phyloP scores from a whole-genome alignment of 2,113 vertebrate genomes.

The Lepisosteus oculatus region DNA sequence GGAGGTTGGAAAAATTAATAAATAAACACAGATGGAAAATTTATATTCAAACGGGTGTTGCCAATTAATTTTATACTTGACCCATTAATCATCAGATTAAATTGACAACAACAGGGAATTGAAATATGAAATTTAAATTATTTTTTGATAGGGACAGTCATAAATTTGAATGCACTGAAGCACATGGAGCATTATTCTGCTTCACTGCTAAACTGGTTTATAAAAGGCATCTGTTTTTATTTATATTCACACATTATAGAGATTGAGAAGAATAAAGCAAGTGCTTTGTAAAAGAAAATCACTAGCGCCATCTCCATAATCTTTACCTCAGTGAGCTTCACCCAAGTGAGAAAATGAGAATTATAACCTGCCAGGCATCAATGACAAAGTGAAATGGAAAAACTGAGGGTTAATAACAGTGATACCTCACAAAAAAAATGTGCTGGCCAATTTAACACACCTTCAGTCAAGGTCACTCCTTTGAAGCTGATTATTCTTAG shows the following conservation, averaged over 20 bases:
- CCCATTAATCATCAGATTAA: slow-evolving; percentile 42
- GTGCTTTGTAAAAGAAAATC: slow-evolving; percentile 64
- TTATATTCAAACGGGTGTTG: slow-evolving; percentile 38
- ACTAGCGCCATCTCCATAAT: slow-evolving; percentile 73
- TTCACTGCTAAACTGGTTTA: slow-evolving; percentile 40
- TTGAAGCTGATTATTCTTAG: slow-evolving; percentile 62
- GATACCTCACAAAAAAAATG: slow-evolving; percentile 67
- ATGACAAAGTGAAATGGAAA: slow-evolving; percentile 82
- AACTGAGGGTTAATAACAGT: slow-evolving; percentile 79
- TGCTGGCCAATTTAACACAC: slow-evolving; percentile 75
- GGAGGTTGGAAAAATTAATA: too few species aligned
- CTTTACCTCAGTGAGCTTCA: slow-evolving; percentile 74
- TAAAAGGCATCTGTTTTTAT: slow-evolving; percentile 59
- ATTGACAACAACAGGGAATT: slow-evolving; percentile 44
- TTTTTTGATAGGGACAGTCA: slow-evolving; percentile 40
- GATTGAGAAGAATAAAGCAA: slow-evolving; percentile 52
- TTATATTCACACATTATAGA: slow-evolving; percentile 51
- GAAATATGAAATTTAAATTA: slow-evolving; percentile 41
- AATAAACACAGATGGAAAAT: slow-evolving; percentile 34
- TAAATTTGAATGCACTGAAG: slow-evolving; percentile 50
- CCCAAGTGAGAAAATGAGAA: slow-evolving; percentile 82
- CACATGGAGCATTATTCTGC: slow-evolving; percentile 37
- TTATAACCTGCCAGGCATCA: slow-evolving; percentile 84
- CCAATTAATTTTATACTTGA: slow-evolving; percentile 25
- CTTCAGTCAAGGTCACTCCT: slow-evolving; percentile 78